Evolutionary conservation across 2,888 invertebrate species (phyloP), one percentile per base, ranked within the genome.

Genomic region (Cyclophora punctaria): DNA sequence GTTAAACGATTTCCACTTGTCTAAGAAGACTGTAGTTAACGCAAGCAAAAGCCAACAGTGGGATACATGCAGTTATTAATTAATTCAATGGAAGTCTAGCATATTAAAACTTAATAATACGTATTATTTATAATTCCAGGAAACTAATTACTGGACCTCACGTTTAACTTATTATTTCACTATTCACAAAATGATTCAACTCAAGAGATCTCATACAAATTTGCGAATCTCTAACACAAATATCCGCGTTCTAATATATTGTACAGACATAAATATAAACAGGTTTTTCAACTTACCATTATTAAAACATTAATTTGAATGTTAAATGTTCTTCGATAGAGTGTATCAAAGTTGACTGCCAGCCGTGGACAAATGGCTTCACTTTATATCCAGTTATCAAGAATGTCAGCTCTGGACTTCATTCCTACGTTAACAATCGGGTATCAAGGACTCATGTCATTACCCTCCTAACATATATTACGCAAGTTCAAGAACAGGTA

Each of bases 311-410:
- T 20, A 20, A 20, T 20, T 20, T 20, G 4, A 44, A 71, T 69
- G 71, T 69, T 65, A 74, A 37, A 72, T 70, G 76, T 72, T 75
- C 76, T 71, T 73, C 76, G 69, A 63, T 64, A 61, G 71, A 71
- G 69, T 66, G 67, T 62, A 62, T 71, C 69, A 71, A 71, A 69
- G 63, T 73, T 60, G 59, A 85, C 83, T 85, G 85, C 65, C 76
- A 67, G 60, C 66, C 66, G 64, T 61, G 64, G 69, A 71, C 75
- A 68, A 66, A 73, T 70, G 75, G 65, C 74, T 67, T 83, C 83
- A 79, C 76, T 77, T 78, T 87, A 86, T 86, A 84, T 86, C 85
- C 79, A 83, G 84, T 83, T 80, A 71, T 73, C 72, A 76, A 83
- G 80, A 83, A 83, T 83, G 76, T 74, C 71, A 82, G 67, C 72